Evolutionary conservation across 2,888 invertebrate genomes (phyloP).

Genomic region (Altica lythri): DNA sequence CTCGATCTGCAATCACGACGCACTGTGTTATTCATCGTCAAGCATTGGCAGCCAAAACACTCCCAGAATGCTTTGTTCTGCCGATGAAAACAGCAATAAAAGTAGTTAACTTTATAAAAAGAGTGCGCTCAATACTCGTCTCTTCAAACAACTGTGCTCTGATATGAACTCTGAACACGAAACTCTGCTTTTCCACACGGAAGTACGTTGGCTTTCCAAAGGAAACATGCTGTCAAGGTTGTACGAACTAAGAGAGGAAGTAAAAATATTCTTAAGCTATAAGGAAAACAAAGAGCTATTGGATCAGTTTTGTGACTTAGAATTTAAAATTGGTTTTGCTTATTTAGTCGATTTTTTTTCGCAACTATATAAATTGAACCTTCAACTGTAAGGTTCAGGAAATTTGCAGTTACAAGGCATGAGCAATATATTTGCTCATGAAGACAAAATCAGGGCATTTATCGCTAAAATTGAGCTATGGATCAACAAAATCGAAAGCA

Average conservation of each 20-base stretch:
- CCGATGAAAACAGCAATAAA: constrained; percentile 31
- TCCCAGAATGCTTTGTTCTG: constrained; percentile 28
- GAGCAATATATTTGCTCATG: constrained; percentile 18
- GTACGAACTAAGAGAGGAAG: constrained; percentile 24
- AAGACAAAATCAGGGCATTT: constrained; percentile 17
- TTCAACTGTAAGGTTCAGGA: constrained; percentile 21
- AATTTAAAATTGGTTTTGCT: too few species aligned
- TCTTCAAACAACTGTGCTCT: constrained; percentile 26
- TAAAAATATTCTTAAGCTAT: constrained; percentile 15
- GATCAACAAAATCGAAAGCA: background rate
- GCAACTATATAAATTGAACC: constrained; percentile 22
- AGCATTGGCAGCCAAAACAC: constrained; percentile 34
- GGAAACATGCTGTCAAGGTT: constrained; percentile 24
- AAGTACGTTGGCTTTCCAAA: constrained; percentile 24
- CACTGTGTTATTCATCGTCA: constrained; percentile 36
- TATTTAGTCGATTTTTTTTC: constrained; percentile 23
- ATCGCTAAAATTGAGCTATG: constrained; percentile 11
- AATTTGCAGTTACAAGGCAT: too few species aligned
- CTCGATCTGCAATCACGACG: constrained; percentile 34
- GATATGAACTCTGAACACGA: constrained; percentile 25
- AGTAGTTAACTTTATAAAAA: constrained; percentile 30
- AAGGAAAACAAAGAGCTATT: too few species aligned
- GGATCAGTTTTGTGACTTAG: too few species aligned
- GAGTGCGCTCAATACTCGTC: constrained; percentile 32
- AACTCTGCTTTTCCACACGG: constrained; percentile 8